Evolutionary conservation across 1,140 invertebrate genomes (phyloP), one percentile per base, ranked within the genome.

Genomic region (Leptinotarsa texana): DNA sequence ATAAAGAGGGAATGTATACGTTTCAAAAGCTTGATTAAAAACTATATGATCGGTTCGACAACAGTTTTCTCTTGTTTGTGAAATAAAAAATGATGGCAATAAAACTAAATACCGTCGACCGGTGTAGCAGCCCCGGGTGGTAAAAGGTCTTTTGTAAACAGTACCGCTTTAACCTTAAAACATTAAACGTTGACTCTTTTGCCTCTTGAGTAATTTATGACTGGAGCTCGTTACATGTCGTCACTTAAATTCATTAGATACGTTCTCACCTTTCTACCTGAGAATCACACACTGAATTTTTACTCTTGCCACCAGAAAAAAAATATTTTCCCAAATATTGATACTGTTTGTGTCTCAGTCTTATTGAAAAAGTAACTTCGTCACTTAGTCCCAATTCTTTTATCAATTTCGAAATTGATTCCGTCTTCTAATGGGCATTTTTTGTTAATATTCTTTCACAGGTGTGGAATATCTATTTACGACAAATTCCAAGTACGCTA

Each of bases 91-190:
- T 65, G 24, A 21, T 65, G 21, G 63, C 63, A 27, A 65, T 65
- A 65, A 65, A 65, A 65, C 8, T 65, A 65, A 65, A 65, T 27
- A 8, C 24, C 22, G 63, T 65, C 24, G 21, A 24, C 63, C 21
- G 4, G 21, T 65, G 63, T 65, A 24, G 63, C 17, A 65, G 13
- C 24, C 24, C 63, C 21, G 21, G 63, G 63, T 15, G 63, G 63
- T 66, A 66, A 66, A 66, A 66, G 63, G 63, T n/a, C 63, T 66
- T 66, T 66, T 66, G 63, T 66, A 66, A 22, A 66, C 63, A 24
- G 63, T 24, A 22, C 63, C 63, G 63, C 63, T 66, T 66, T 66
- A 33, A 22, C 63, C 63, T 66, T 66, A 66, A 66, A 66, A 66
- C 63, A 66, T 66, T 66, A 66, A 66, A 66, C 21, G 63, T 66